These are phyloP conservation scores for Neotoxoptera formosana DNA, from an alignment of 1,140 invertebrate genomes.

Conservation along the genomic window DNA sequence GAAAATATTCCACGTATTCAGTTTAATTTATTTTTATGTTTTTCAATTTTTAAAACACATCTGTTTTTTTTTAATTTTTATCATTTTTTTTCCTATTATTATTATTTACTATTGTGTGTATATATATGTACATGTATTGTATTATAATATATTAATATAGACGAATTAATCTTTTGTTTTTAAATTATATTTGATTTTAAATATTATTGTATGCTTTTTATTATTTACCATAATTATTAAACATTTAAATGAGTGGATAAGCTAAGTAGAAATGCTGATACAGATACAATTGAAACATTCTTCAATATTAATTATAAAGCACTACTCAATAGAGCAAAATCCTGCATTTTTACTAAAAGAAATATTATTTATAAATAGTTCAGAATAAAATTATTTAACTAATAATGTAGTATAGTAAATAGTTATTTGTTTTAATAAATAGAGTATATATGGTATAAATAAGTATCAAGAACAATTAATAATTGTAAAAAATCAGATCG, in stretches of 20 bases:
- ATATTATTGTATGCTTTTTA: neutral
- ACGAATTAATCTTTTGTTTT: neutral
- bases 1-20: neutral
- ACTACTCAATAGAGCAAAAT: too few species aligned
- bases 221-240: neutral
- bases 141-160: neutral
- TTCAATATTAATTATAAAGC: neutral
- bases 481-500: neutral
- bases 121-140: neutral
- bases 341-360: neutral
- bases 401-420: too few species aligned
- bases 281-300: neutral
- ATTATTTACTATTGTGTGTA: neutral
- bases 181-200: neutral
- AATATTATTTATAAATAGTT: too few species aligned
- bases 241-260: neutral
- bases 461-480: neutral
- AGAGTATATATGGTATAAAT: too few species aligned
- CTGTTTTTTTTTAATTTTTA: neutral
- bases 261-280: neutral
- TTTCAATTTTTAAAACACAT: neutral
- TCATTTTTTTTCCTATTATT: neutral
- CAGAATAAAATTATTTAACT: too few species aligned
- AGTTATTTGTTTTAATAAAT: too few species aligned
- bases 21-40: neutral